phyloP scores from a whole-genome alignment of 2,888 invertebrate genomes.

The Hyles lineata region DNA sequence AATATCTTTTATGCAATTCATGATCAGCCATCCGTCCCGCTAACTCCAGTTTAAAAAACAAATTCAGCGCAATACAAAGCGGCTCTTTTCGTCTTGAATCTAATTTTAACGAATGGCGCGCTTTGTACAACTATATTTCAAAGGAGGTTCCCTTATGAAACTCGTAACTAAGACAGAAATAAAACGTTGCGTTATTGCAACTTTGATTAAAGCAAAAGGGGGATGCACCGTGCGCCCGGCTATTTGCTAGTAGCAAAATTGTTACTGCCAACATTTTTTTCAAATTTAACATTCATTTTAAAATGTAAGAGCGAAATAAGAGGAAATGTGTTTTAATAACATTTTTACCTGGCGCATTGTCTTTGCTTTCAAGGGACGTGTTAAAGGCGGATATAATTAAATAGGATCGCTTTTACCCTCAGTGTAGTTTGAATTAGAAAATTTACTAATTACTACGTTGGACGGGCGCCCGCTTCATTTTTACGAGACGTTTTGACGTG shows the following conservation, averaged over 20 bases:
- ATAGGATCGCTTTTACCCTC: background rate
- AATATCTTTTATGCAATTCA: background rate
- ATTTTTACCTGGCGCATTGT: background rate
- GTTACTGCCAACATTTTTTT: slow-evolving; percentile 41
- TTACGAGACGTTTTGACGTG: slow-evolving; percentile 47
- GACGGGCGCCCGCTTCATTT: slow-evolving; percentile 37
- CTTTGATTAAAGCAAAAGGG: slow-evolving; percentile 62
- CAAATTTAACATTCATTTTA: slow-evolving; percentile 30
- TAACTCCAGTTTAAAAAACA: background rate
- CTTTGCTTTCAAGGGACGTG: background rate
- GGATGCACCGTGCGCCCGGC: slow-evolving; percentile 44
- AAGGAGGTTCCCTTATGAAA: slow-evolving; percentile 60
- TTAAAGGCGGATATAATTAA: slow-evolving; percentile 3
- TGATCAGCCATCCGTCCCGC: background rate
- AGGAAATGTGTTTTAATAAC: background rate
- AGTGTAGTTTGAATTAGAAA: background rate
- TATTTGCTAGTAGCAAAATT: slow-evolving; percentile 54
- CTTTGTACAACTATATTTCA: slow-evolving; percentile 52
- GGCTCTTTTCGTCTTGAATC: slow-evolving; percentile 36
- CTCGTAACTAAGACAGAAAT: slow-evolving; percentile 56
- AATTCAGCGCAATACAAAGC: slow-evolving; percentile 17
- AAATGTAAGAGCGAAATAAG: background rate
- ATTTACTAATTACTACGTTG: background rate
- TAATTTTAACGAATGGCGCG: slow-evolving; percentile 53
- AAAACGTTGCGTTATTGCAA: slow-evolving; percentile 59